Conservation (phyloP, 2,888 invertebrate species). For the Coremacera marginata region DNA sequence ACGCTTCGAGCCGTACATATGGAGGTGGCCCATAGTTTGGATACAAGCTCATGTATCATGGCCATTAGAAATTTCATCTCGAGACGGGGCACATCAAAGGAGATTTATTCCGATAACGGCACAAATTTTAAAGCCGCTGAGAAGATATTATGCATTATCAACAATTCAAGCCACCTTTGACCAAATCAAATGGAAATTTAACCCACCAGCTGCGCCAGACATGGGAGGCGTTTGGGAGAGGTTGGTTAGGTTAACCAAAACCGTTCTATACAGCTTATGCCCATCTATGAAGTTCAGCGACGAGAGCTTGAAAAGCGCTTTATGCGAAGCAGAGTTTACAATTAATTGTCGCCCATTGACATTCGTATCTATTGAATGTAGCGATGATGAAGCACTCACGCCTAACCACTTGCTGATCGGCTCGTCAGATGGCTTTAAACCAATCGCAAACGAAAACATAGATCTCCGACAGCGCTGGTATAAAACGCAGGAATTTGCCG, state of each 20-base stretch:
- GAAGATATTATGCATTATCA: constrained; percentile 1
- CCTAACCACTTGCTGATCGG: constrained; percentile 43
- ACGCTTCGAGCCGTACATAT: constrained; percentile 41
- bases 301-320: constrained; percentile 40
- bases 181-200: constrained; percentile 6
- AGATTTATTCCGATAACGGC: constrained; percentile 28
- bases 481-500: constrained; percentile 40
- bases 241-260: constrained; percentile 37
- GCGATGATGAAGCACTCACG: constrained; percentile 44
- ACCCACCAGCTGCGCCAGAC: background rate
- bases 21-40: constrained; percentile 43
- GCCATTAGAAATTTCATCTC: constrained; percentile 41
- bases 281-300: constrained; percentile 41
- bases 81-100: constrained; percentile 28
- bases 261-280: constrained; percentile 23
- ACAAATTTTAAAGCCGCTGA: constrained; percentile 33
- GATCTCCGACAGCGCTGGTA: constrained; percentile 42
- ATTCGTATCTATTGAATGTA: constrained; percentile 42
- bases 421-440: constrained; percentile 22
- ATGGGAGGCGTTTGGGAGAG: constrained; percentile 1
- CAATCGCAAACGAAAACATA: background rate
- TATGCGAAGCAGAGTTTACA: too few relatives aligned
- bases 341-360: constrained; percentile 31
- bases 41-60: constrained; percentile 39
- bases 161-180: background rate